phyloP scores from a whole-genome alignment of 2,888 invertebrate genomes.

The Amaurobius ferox region DNA sequence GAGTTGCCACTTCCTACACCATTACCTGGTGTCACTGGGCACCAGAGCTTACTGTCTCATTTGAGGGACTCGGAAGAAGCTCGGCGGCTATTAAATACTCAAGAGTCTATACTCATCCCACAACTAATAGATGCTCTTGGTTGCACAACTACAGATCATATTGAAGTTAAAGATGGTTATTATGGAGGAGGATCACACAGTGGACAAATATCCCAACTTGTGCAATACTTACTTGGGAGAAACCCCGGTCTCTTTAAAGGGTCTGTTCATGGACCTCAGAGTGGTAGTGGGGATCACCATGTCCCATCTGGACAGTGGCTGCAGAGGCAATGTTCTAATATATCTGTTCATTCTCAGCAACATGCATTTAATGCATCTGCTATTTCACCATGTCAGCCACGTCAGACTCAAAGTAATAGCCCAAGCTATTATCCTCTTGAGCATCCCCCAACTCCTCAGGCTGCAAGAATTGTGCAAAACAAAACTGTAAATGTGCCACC shows the following conservation, averaged over 20 bases:
- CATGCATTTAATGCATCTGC: constrained; percentile 48
- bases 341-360: constrained; percentile 61
- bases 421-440: constrained; percentile 62
- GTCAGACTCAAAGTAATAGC: constrained; percentile 56
- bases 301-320: constrained; percentile 61
- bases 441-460: constrained; percentile 43
- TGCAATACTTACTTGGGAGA: constrained; percentile 59
- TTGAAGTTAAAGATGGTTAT: constrained; percentile 73
- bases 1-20: constrained; percentile 74
- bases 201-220: constrained; percentile 67
- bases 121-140: constrained; percentile 69
- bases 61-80: constrained; percentile 72
- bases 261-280: constrained; percentile 44
- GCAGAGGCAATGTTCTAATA: constrained; percentile 57
- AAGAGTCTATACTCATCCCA: constrained; percentile 66
- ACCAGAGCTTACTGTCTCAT: constrained; percentile 66
- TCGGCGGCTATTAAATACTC: constrained; percentile 55
- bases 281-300: constrained; percentile 45
- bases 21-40: constrained; percentile 67
- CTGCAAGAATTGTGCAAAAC: constrained; percentile 45
- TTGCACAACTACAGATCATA: constrained; percentile 59
- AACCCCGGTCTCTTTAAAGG: constrained; percentile 68
- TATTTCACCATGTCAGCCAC: constrained; percentile 64
- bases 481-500: constrained; percentile 55
- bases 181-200: constrained; percentile 59